phyloP scores from a whole-genome alignment of 2,797 vertebrate genomes.

The Telmatherina bonti region DNA sequence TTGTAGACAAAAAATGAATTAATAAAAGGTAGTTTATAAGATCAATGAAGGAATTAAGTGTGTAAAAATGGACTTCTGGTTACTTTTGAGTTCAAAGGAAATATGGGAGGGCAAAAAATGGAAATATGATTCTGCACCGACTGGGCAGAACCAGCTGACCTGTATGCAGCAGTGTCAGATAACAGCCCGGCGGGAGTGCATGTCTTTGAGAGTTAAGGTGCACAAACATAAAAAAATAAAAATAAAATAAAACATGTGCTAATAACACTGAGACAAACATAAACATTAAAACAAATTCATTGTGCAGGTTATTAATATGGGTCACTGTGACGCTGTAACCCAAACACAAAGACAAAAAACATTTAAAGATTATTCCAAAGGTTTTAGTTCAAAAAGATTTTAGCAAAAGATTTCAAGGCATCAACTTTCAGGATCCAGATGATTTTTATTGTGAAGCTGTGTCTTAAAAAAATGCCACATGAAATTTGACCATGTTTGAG shows the following conservation, averaged over 20 bases:
- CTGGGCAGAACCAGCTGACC: conserved; percentile 51
- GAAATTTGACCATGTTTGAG: conserved; percentile 20
- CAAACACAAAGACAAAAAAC: neutral
- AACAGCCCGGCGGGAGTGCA: conserved; percentile 28
- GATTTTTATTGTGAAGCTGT: neutral
- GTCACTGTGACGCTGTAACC: conserved; percentile 17
- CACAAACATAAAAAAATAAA: neutral
- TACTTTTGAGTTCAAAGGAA: conserved; percentile 1
- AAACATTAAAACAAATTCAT: neutral
- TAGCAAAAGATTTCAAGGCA: neutral
- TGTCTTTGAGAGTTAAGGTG: conserved; percentile 3
- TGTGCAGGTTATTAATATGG: neutral
- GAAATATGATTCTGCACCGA: conserved; percentile 32
- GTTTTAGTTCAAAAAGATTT: conserved; percentile 1
- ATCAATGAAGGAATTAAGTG: conserved; percentile 37
- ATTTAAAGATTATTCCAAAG: conserved; percentile 3
- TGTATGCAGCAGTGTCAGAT: conserved; percentile 48
- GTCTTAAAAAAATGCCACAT: neutral
- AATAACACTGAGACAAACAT: too few species aligned
- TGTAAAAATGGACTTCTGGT: conserved; percentile 10
- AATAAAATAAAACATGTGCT: neutral
- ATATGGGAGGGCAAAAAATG: conserved; percentile 34
- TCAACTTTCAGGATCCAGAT: neutral
- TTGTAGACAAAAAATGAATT: conserved; percentile 11
- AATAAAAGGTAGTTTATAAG: conserved; percentile 34